Base-by-base conservation (phyloP, 37 sponge, comb jelly and placozoan genomes). In the Hexactinellida sp. region DNA sequence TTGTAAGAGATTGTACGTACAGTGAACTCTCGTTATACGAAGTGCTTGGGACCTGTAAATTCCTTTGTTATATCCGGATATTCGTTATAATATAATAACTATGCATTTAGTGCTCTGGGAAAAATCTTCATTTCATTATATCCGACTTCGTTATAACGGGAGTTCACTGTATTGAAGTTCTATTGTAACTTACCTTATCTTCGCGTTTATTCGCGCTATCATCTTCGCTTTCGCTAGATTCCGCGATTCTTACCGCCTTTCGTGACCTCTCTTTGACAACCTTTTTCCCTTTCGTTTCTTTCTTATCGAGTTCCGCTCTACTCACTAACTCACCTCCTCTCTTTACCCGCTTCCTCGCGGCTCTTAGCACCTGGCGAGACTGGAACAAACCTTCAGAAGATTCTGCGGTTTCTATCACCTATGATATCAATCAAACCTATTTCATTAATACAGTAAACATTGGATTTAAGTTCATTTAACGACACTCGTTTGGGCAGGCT, bases 331-430 rank as follows among this genome's bases (percentile, higher is more conserved):
- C 28, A 32, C 5, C 76, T 10, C 76, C 76, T 63, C 76, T 63
- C 76, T 63, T 63, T 63, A 63, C 76, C 19, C 76, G 76, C 34
- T 63, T 63, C 30, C 76, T 63, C 76, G 76, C 76, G 3, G 76
- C 76, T 63, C 76, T 63, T n/a, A 63, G 13, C 76, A 63, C 76
- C 28, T 63, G 21, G 3, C 76, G 76, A 21, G 76, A 63, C 76
- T 63, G 76, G 30, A 25, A 63, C 34, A 63, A 63, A 32, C 76
- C 76, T 28, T 63, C 76, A 63, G 76, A 63, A 63, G 76, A 63
- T 63, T 63, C 76, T 63, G 76, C 76, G 76, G 13, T 21, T 25
- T 63, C 76, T 63, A 23, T 63, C 30, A 63, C 76, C 76, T 63
- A 63, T 25, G 13, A 63, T 41, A 13, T 16, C 13, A 41, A 41